These are phyloP conservation scores for Cuculus canorus DNA, from an alignment of 2,797 vertebrate species.

Conservation along the genomic window DNA sequence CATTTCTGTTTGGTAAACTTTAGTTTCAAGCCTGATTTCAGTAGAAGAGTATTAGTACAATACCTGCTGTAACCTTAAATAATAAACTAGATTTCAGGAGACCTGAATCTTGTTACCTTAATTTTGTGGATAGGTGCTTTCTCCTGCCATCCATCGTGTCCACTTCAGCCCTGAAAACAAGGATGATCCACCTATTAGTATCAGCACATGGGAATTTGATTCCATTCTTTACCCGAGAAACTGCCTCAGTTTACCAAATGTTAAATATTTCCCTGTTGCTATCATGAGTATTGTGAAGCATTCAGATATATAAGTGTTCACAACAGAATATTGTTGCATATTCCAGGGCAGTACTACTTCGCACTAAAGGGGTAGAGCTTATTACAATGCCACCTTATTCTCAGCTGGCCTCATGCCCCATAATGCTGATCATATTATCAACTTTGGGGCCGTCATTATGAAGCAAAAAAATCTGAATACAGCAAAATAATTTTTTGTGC, in stretches of 20 bases:
- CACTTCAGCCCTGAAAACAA: background rate
- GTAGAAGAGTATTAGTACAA: background rate
- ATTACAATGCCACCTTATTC: background rate
- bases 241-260: background rate
- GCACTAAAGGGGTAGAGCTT: background rate
- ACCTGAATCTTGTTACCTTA: background rate
- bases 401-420: fast-evolving
- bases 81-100: background rate
- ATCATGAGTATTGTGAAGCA: background rate
- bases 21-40: background rate
- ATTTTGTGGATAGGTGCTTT: background rate
- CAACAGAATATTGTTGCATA: background rate
- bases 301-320: background rate
- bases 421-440: background rate
- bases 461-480: background rate
- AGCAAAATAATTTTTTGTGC: background rate
- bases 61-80: background rate
- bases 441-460: background rate
- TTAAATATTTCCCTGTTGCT: background rate
- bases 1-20: background rate
- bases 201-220: background rate
- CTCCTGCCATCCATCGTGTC: background rate
- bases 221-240: background rate
- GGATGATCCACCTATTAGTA: background rate
- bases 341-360: background rate